phyloP scores from a whole-genome alignment of 2,888 invertebrate genomes.

The Acronicta psi region DNA sequence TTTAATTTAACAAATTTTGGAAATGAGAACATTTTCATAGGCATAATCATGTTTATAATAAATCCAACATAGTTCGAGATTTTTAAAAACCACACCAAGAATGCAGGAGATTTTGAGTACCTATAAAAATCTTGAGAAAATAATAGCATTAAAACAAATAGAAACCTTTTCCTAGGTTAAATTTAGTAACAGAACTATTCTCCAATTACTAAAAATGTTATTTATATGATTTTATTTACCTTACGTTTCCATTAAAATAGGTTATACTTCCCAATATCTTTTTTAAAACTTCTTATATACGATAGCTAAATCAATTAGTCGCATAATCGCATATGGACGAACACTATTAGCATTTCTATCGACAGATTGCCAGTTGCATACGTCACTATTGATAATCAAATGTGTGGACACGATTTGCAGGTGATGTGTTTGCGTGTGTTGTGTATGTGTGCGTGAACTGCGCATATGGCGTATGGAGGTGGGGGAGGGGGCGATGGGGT shows the following conservation, averaged over 20 bases:
- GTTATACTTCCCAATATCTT: not conserved
- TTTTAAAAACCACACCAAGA: not conserved
- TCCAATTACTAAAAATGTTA: too few species aligned
- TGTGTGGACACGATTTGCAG: slow-evolving; percentile 74
- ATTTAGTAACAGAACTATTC: not conserved
- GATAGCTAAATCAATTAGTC: slow-evolving; percentile 67
- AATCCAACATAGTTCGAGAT: too few species aligned
- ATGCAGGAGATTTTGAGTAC: slow-evolving; percentile 1
- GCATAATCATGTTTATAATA: too few species aligned
- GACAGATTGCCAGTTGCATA: slow-evolving; percentile 75
- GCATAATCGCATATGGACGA: slow-evolving; percentile 64
- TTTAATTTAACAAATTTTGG: too few species aligned
- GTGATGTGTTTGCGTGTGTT: slow-evolving; percentile 63
- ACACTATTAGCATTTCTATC: slow-evolving; percentile 69
- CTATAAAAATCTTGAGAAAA: not conserved
- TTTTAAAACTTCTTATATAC: not conserved
- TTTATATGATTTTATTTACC: not conserved
- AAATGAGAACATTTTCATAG: too few species aligned
- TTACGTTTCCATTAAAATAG: not conserved
- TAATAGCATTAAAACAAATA: not conserved
- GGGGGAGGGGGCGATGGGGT: slow-evolving; percentile 63
- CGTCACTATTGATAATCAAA: slow-evolving; percentile 70
- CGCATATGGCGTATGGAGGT: slow-evolving; percentile 78
- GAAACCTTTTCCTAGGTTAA: too few species aligned
- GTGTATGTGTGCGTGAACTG: slow-evolving; percentile 74